A percentile compares a stretch with the other conserved stretches of the same genome.
Conservation (phyloP, 2,113 vertebrate genomes). For the Anarrhichthys ocellatus region DNA sequence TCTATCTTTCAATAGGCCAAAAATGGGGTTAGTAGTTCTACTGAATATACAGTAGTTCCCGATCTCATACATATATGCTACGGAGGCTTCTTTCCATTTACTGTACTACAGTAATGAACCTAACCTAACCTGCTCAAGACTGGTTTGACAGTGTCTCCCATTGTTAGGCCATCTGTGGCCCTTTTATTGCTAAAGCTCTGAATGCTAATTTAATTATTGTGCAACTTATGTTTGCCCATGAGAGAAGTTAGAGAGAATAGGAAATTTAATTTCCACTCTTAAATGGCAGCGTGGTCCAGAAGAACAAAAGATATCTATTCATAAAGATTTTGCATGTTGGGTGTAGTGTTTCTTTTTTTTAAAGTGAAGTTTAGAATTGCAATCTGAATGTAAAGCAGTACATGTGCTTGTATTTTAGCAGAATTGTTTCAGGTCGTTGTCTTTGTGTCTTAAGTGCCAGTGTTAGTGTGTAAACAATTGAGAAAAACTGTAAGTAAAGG, state of each 20-base stretch:
- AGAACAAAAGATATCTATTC: neutral
- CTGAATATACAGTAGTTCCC: neutral
- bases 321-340: too few relatives aligned
- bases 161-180: neutral
- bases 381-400: neutral
- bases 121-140: neutral
- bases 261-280: neutral
- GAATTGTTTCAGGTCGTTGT: neutral
- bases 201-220: neutral
- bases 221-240: neutral
- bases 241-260: neutral
- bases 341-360: neutral
- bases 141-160: neutral
- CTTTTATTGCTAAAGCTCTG: neutral
- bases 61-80: neutral
- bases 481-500: neutral
- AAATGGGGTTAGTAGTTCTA: neutral
- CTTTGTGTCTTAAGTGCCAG: neutral
- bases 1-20: neutral
- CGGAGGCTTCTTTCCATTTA: neutral
- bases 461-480: neutral
- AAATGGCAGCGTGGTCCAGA: neutral
- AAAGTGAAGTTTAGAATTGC: too few relatives aligned
- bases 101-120: neutral
- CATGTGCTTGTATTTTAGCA: neutral